A percentile compares a stretch with the other conserved stretches of the same genome.
Evolutionary conservation across 2,113 vertebrate species (phyloP).

Genomic region (Rhea pennata): DNA sequence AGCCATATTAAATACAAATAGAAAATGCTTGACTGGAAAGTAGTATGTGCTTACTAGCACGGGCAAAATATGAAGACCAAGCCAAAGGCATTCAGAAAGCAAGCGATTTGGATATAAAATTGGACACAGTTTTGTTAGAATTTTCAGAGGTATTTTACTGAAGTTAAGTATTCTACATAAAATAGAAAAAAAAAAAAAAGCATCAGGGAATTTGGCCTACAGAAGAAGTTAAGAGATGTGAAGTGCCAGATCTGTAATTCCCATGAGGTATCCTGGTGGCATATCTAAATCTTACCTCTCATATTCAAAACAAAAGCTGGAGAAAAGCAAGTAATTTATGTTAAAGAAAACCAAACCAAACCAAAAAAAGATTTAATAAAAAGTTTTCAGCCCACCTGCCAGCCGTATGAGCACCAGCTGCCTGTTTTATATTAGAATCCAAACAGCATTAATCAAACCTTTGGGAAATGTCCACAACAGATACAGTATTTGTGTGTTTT

Average conservation of each 20-base stretch:
- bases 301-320: not conserved
- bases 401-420: not conserved
- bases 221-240: not conserved
- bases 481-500: not conserved
- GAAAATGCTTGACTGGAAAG: not conserved
- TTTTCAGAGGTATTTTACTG: conserved; percentile 16
- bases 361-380: not conserved
- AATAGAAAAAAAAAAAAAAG: not conserved
- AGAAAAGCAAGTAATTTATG: not conserved
- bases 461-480: not conserved
- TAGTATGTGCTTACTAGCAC: not conserved
- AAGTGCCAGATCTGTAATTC: not conserved
- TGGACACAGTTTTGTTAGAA: not conserved
- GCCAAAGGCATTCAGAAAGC: not conserved
- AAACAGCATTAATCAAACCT: not conserved
- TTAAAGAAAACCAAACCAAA: not conserved
- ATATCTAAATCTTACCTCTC: not conserved
- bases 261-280: not conserved
- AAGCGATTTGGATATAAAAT: conserved; percentile 9
- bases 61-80: not conserved
- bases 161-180: not conserved
- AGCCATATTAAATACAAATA: not conserved
- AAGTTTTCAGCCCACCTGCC: not conserved
- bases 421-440: not conserved
- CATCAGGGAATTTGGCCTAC: not conserved